These are phyloP conservation scores for Coreius guichenoti DNA, from an alignment of 2,797 vertebrate species.

Conservation along the genomic window DNA sequence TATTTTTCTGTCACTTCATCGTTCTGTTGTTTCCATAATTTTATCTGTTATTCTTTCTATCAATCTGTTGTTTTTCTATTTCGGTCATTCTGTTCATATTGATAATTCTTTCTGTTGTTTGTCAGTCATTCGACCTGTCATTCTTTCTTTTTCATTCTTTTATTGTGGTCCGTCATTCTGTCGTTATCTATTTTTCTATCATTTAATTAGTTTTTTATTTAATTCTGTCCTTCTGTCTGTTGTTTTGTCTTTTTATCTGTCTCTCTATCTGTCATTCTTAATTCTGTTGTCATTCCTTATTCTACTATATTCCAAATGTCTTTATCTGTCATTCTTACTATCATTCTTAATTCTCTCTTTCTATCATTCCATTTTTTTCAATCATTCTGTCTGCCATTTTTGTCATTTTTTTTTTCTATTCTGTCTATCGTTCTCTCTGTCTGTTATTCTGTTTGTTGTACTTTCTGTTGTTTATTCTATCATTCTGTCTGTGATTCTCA, in stretches of 20 bases:
- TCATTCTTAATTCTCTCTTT: background rate
- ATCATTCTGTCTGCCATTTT: background rate
- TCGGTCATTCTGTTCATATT: background rate
- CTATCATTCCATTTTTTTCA: background rate
- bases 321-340: constrained; percentile 6
- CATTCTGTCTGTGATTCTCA: background rate
- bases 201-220: background rate
- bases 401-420: background rate
- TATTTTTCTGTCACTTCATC: background rate
- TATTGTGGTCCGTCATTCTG: background rate
- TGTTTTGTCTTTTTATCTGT: background rate
- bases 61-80: background rate
- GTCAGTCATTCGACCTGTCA: constrained; percentile 7
- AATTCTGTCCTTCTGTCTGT: background rate
- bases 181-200: background rate
- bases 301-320: background rate
- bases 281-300: background rate
- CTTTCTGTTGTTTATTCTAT: background rate
- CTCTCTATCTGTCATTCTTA: background rate
- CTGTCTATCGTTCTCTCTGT: background rate
- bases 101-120: background rate
- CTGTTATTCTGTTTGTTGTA: background rate
- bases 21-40: background rate
- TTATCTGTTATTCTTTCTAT: background rate
- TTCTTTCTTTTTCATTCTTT: background rate